Percentiles rank a stretch among this genome's conserved stretches.
These are phyloP conservation scores for Prinia subflava DNA, from an alignment of 2,113 vertebrate species.

Conservation along the genomic window DNA sequence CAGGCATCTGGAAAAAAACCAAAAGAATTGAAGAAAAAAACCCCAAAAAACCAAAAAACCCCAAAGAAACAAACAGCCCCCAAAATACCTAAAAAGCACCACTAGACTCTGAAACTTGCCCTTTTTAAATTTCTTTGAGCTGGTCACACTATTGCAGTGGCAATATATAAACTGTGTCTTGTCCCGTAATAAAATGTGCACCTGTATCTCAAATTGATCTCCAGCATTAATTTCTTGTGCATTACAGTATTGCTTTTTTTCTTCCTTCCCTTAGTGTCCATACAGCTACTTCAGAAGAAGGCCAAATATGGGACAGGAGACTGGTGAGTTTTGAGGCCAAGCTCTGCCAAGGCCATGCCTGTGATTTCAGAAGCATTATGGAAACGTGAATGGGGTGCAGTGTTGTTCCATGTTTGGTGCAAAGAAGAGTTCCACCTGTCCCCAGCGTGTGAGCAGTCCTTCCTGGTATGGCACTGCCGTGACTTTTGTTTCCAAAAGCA, in stretches of 20 bases:
- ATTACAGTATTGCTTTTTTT: not conserved
- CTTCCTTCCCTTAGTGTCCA: not conserved
- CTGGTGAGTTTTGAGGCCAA: not conserved
- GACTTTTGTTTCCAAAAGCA: not conserved
- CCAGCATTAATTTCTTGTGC: not conserved
- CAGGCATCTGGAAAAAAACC: not conserved
- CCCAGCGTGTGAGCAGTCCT: not conserved
- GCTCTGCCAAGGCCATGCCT: not conserved
- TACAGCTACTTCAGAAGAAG: not conserved
- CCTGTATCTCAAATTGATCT: not conserved
- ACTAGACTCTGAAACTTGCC: not conserved
- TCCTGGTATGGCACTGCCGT: not conserved
- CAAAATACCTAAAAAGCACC: not conserved
- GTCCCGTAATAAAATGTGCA: not conserved
- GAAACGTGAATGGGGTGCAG: accelerated
- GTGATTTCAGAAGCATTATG: not conserved
- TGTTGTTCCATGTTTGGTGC: not conserved
- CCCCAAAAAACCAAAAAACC: not conserved
- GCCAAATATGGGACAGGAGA: not conserved
- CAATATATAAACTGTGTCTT: not conserved
- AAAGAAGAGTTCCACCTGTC: not conserved
- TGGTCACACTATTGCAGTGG: not conserved
- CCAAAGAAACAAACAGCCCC: not conserved
- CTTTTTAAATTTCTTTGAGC: not conserved
- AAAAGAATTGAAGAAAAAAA: not conserved